Conservation (phyloP, 1,140 invertebrate genomes). For the Steinernema feltiae region DNA sequence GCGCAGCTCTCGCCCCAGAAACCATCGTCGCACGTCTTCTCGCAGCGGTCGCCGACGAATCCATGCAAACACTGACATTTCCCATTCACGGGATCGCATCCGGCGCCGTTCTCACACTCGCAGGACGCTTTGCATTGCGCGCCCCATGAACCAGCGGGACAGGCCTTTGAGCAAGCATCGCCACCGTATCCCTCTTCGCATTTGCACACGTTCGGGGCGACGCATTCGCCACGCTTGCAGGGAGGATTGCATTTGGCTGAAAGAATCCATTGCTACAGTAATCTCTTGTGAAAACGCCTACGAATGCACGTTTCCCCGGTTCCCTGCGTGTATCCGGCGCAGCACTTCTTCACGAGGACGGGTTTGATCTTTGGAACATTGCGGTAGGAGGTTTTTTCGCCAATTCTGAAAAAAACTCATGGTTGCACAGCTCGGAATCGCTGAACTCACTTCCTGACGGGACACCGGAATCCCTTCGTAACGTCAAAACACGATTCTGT, state of each 20-base stretch:
- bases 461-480: slow-evolving; percentile 44
- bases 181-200: slow-evolving; percentile 81
- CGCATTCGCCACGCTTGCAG: slow-evolving; percentile 76
- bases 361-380: slow-evolving; percentile 67
- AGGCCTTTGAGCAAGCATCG: slow-evolving; percentile 70
- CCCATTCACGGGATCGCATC: slow-evolving; percentile 74
- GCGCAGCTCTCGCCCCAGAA: slow-evolving; percentile 73
- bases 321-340: slow-evolving; percentile 69
- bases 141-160: slow-evolving; percentile 58
- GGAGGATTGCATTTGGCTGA: slow-evolving; percentile 70
- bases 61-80: slow-evolving; percentile 72
- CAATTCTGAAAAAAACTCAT: slow-evolving; percentile 46
- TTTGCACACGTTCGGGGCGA: slow-evolving; percentile 76
- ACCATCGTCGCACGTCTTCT: slow-evolving; percentile 69
- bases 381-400: slow-evolving; percentile 53
- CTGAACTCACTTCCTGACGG: slow-evolving; percentile 45
- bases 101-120: slow-evolving; percentile 36
- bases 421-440: background rate
- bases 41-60: slow-evolving; percentile 71
- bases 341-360: slow-evolving; percentile 74
- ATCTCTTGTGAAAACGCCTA: slow-evolving; percentile 12
- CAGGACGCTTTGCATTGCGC: slow-evolving; percentile 37
- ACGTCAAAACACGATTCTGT: slow-evolving; percentile 41
- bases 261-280: slow-evolving; percentile 33
- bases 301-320: slow-evolving; percentile 58